Evolutionary conservation across 1,140 invertebrate species (phyloP), one percentile per base, ranked within the genome.

Genomic region (Rhagoletis pomonella): DNA sequence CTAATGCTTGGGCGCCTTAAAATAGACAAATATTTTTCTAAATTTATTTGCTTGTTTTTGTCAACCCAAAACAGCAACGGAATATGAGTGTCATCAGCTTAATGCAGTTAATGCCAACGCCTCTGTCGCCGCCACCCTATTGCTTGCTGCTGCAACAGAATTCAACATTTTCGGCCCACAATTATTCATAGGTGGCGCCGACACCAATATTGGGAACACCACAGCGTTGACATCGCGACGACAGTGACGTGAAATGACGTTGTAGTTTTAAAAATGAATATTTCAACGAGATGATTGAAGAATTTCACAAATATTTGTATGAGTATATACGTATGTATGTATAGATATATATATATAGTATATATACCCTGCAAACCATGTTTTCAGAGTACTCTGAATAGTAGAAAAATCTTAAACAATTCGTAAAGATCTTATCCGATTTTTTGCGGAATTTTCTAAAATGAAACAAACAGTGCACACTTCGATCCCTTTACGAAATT

Each of bases 201-300:
- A 9, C 73, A 55, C 19, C 47, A 81, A 58, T 81, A 81, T 81
- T 81, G 73, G 73, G 73, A 55, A 81, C 73, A 81, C n/a, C 73
- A 55, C 6, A 81, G 9, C 10, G 73, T 81, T 55, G 73, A 58
- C 73, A 81, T n/a, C 14, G 47, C 73, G 73, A 19, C 47, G 47
- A 81, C 73, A 81, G 42, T 55, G 73, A 42, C 1, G 4, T n/a
- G 9, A 50, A 19, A 17, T 81, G 44, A 55, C 73, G 73, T 81
- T 17, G 67, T 73, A 73, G 17, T 10, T 73, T 12, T 47, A 4
- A 14, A 73, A 44, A 73, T 10, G 50, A 55, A 55, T 55, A 55
- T 7, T 55, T 55, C 10, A 1, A 10, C 50, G 29, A 55, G 50
- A 55, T 55, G 2, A 55, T 55, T 55, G 50, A 55, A 2, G 50